Evolutionary conservation across 2,113 vertebrate genomes (phyloP).

Genomic region (Natator depressus): DNA sequence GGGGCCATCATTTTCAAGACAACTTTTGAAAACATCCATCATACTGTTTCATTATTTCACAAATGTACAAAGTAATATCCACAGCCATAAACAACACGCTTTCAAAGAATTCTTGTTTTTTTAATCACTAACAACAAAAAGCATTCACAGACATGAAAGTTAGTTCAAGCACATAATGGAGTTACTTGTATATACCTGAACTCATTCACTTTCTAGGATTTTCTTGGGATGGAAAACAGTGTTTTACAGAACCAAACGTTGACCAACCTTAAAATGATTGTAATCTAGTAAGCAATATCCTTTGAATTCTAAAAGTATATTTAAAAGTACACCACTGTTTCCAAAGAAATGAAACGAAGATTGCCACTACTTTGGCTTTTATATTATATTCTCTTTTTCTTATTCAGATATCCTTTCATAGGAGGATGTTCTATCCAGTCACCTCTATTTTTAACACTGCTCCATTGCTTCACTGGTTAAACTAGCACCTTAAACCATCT

Average conservation of each 20-base stretch:
- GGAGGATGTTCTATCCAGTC: no score
- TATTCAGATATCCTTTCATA: no score
- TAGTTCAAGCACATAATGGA: not conserved
- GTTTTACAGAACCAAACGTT: not conserved
- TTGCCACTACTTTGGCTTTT: no score
- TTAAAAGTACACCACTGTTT: no score
- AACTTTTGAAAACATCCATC: not conserved
- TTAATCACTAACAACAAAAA: not conserved
- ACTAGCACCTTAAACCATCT: not conserved
- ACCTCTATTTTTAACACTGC: no score
- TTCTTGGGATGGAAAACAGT: not conserved
- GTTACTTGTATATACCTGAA: not conserved
- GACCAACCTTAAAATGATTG: not conserved
- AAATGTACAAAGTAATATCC: not conserved
- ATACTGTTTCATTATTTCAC: not conserved
- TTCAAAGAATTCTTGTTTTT: not conserved
- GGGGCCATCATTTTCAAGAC: not conserved
- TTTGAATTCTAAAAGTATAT: not conserved
- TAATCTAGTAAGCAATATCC: no score
- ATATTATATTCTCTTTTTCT: no score
- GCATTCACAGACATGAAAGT: not conserved
- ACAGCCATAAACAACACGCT: not conserved
- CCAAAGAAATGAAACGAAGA: no score
- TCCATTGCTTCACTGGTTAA: no score
- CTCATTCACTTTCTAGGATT: no score